Evolutionary conservation across 1,140 invertebrate genomes (phyloP).

Genomic region (Bombus impatiens): DNA sequence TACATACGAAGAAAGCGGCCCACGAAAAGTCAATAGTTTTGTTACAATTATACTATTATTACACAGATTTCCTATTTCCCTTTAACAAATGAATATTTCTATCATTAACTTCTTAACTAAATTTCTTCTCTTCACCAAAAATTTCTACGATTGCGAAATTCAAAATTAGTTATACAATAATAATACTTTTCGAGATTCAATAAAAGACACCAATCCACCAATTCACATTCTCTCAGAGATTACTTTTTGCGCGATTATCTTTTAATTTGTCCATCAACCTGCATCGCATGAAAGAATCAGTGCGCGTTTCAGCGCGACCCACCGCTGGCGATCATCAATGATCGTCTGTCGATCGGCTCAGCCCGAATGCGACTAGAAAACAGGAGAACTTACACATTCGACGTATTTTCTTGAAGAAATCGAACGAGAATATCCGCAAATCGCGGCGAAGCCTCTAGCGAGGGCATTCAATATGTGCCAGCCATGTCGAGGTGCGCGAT

Average conservation of each 20-base stretch:
- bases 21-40: no score
- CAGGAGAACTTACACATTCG: neutral
- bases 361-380: neutral
- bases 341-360: neutral
- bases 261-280: neutral
- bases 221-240: no score
- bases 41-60: no score
- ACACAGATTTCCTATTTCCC: no score
- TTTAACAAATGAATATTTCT: neutral
- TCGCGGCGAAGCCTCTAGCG: slow-evolving; percentile 3
- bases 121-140: neutral
- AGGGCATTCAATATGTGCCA: slow-evolving; percentile 50
- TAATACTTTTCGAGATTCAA: no score
- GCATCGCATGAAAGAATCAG: no score
- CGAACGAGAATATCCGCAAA: slow-evolving; percentile 35
- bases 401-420: neutral
- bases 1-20: no score
- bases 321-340: no score
- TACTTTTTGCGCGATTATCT: neutral
- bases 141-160: no score
- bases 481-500: slow-evolving; percentile 26
- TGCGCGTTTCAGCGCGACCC: neutral
- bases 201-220: no score
- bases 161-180: neutral
- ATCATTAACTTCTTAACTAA: neutral